Base-by-base conservation (phyloP, 1,140 invertebrate species). In the Portunus trituberculatus region DNA sequence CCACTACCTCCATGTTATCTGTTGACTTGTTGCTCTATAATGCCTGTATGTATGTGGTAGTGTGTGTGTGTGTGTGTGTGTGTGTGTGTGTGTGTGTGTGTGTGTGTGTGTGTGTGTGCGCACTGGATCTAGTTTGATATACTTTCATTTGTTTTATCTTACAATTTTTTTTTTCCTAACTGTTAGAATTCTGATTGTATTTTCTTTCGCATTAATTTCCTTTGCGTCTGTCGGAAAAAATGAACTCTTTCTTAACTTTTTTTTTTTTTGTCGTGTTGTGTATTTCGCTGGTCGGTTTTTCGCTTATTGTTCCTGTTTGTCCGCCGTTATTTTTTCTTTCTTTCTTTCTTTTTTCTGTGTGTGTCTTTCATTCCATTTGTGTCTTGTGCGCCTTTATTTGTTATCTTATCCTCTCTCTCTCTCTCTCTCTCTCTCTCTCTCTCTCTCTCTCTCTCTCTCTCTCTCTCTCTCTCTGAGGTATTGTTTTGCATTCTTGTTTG, bases 361-460 rank as follows among this genome's bases (percentile, higher is more conserved):
- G 12, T 59, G 52, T 10, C 52, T 59, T 12, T 32, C 31, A 31
- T 16, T 87, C 28, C 31, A 10, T n/a, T 31, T 87, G n/a, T 87
- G 31, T 87, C 86, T 87, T 29, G n/a, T 29, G n/a, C 86, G 7
- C 86, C 31, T 29, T 87, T 29, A 29, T 29, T 87, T 29, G n/a
- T 29, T 87, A 14, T 87, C 86, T 87, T 29, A 29, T 29, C 31
- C 86, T 88, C 86, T 88, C 86, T 86, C 83, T 86, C 83, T 86
- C 83, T 86, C 83, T 86, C 83, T 86, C 83, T 86, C 83, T 86
- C 83, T 86, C 83, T 86, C 83, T 86, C 83, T 86, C 83, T 86
- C 83, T 86, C 83, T 86, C 83, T 86, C 76, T 82, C 76, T 82
- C 76, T 82, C 76, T 82, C 76, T 82, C 76, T 82, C 83, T 86